Base-by-base conservation (phyloP, 64 coral and sea anemone genomes). In the Pachyseris speciosa region DNA sequence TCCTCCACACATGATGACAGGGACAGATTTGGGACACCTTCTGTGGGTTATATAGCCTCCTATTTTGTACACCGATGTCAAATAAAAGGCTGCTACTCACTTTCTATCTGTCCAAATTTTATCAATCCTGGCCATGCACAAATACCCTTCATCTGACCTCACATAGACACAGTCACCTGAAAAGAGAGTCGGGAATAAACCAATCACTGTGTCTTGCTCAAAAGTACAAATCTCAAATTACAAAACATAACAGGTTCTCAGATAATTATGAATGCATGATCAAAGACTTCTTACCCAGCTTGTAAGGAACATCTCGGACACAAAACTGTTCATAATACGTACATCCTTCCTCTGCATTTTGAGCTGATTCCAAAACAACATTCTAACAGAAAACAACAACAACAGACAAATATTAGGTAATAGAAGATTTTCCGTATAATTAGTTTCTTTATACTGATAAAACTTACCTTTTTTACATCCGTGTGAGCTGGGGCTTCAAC, bases 71-170 rank as follows among this genome's bases (percentile, higher is more conserved):
- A n/a, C n/a, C n/a, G n/a, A n/a, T n/a, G n/a, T n/a, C n/a, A n/a
- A n/a, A n/a, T n/a, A n/a, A n/a, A n/a, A 66, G 9, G 20, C 28
- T 72, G 16, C 22, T 26, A 51, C 91, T 51, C 87, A 94, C 92
- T 83, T 86, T 89, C 77, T 92, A 63, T 98, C 96, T n/a, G 96
- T 94, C 96, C 96, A 98, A 39, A 98, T 72, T 58, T 94, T 94
- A 83, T 98, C 96, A 92, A 98, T 94, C 53, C 96, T 85, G 17
- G 96, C 61, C 48, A 98, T 93, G 53, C 87, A 98, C 36, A 92
- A 26, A 40, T 94, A 98, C 2, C 83, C 88, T 43, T 98, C 96
- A 45, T 92, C 92, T 66, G 96, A 92, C 66, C 85, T 80, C 16
- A 91, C 70, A 42, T 94, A 98, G 42, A 98, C 92, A 89, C 92